Conservation (phyloP, 1,140 invertebrate species). For the Zaprionus capensis region DNA sequence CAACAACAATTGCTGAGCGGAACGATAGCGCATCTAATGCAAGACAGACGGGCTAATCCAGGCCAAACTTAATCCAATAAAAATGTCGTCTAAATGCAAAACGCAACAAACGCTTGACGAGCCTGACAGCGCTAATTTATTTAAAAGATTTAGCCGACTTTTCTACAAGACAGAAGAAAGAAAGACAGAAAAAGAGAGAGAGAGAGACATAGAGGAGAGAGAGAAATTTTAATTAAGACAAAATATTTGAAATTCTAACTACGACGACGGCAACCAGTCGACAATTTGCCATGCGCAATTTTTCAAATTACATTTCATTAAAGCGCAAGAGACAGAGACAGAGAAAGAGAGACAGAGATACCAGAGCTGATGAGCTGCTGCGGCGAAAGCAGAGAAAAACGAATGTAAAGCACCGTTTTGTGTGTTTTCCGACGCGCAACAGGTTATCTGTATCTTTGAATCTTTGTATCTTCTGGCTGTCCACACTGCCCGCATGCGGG, state of each 20-base stretch:
- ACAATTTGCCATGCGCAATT: slow-evolving; percentile 75
- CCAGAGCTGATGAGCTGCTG: slow-evolving; percentile 35
- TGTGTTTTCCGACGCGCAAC: slow-evolving; percentile 60
- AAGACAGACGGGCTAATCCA: slow-evolving; percentile 60
- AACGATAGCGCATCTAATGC: slow-evolving; percentile 73
- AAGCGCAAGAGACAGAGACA: slow-evolving; percentile 36
- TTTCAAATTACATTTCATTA: slow-evolving; percentile 80
- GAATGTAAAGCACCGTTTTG: slow-evolving; percentile 78
- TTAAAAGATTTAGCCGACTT: slow-evolving; percentile 73
- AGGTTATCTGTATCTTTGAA: slow-evolving; percentile 60
- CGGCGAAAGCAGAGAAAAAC: slow-evolving; percentile 57
- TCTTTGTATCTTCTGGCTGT: slow-evolving; percentile 36
- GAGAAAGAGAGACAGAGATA: slow-evolving; percentile 25
- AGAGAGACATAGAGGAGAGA: slow-evolving; percentile 21
- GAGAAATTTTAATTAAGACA: slow-evolving; percentile 75
- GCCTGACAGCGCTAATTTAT: slow-evolving; percentile 77
- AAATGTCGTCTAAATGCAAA: slow-evolving; percentile 74
- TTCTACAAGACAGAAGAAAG: slow-evolving; percentile 30
- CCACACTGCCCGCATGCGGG: slow-evolving; percentile 19
- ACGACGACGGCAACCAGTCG: slow-evolving; percentile 62
- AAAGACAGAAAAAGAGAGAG: slow-evolving; percentile 5
- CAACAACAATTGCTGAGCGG: slow-evolving; percentile 42
- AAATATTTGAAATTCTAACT: slow-evolving; percentile 73
- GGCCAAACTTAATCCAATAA: slow-evolving; percentile 78
- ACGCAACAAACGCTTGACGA: slow-evolving; percentile 76